Base-by-base conservation (phyloP, 2,113 vertebrate genomes). In the Ia io region DNA sequence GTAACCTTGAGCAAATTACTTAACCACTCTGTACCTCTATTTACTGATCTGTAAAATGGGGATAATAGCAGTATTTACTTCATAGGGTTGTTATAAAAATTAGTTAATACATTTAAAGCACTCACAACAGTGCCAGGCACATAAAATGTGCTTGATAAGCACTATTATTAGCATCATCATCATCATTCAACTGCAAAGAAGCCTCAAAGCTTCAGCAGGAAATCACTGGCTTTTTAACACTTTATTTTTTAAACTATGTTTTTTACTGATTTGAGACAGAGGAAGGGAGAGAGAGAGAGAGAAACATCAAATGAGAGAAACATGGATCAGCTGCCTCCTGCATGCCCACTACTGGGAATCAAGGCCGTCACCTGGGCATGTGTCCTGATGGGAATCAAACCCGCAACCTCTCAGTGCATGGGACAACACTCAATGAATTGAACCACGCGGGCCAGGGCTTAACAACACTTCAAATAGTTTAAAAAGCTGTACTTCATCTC, bases 131-230 rank as follows among this genome's bases (percentile, higher is more conserved):
- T 42, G 44, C 70, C 65, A 92, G 40, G 37, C 25, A 93, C 35
- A 70, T 0, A 86, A 71, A 83, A 51, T 30, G 14, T 77, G 30
- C 84, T 93, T 59, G 44, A 0, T 47, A 44, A 79, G 88, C n/a
- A 77, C 40, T 23, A 47, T 30, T 82, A 78, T 35, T 37, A 77
- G 79, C 35, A 92, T n/a, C 28, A 84, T 25, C 20, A 56, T 20
- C 56, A 25, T 25, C 12, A 23, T 23, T 96, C 30, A 73, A 51
- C 10, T 69, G 67, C 16, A 92, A 80, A 82, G 28, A 84, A 84
- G 42, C 59, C 44, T 93, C 70, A 84, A 44, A 95, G 67, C 23
- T 92, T 96, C 76, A 79, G 89, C 17, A 88, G 35, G 40, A 95
- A 92, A 61, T 84, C 32, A 76, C 11, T 78, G 40, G 67, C 47